Percentiles rank a stretch among this genome's conserved stretches.
Conservation (phyloP, 2,888 invertebrate species). For the Hydraecia micacea region DNA sequence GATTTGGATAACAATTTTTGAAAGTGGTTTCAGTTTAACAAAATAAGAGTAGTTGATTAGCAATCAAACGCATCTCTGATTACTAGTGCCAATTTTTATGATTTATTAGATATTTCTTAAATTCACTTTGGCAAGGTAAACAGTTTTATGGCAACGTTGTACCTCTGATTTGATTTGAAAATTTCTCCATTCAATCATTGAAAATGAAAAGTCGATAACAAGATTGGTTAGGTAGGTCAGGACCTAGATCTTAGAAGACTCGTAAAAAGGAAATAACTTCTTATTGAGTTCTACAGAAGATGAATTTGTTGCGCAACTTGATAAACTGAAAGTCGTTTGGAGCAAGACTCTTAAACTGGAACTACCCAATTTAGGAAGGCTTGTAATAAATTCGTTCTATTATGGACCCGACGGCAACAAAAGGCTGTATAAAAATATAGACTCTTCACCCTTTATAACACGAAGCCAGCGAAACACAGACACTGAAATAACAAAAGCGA, state of each 20-base stretch:
- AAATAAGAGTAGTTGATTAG: neutral
- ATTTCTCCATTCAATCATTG: constrained; percentile 22
- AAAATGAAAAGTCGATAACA: constrained; percentile 51
- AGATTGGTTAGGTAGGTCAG: constrained; percentile 45
- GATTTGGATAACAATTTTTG: neutral
- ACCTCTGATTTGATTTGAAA: constrained; percentile 10
- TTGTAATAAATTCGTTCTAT: constrained; percentile 45
- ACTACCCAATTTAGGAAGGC: constrained; percentile 40
- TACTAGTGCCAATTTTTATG: neutral
- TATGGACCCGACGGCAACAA: constrained; percentile 36
- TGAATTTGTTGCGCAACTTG: constrained; percentile 43
- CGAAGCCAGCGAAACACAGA: constrained; percentile 36
- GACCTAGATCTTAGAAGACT: constrained; percentile 30
- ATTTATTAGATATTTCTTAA: constrained; percentile 1
- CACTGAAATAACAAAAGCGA: constrained; percentile 40
- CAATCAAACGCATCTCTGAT: neutral
- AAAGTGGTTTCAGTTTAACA: neutral
- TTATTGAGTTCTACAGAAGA: constrained; percentile 42
- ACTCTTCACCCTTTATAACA: constrained; percentile 21
- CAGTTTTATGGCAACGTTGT: constrained; percentile 2
- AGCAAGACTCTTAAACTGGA: constrained; percentile 31
- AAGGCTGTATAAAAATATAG: constrained; percentile 38
- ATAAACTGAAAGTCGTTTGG: constrained; percentile 52
- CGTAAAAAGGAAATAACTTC: constrained; percentile 42
- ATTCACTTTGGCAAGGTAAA: neutral